Evolutionary conservation across 1,140 invertebrate species (phyloP), one percentile per base, ranked within the genome.

Genomic region (Drosophila bocki): DNA sequence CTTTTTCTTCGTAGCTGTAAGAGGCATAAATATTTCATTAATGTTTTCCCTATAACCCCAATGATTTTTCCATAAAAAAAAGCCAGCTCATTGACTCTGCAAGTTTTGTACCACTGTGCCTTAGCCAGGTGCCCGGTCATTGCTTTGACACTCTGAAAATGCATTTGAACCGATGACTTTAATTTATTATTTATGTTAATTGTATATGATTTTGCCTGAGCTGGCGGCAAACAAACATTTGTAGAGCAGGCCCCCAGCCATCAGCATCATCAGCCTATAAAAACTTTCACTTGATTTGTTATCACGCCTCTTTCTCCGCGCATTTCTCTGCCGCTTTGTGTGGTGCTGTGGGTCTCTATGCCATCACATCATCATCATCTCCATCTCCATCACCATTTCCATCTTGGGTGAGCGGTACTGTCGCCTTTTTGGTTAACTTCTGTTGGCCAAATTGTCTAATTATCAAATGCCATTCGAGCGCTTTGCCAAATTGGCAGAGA

Each of bases 271-370:
- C 68, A 59, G 69, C 67, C 69, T 72, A 72, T 72, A 72, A 60
- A 72, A 72, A 72, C 70, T 74, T 74, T 74, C 70, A 74, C 70
- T 74, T 74, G 70, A 74, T 74, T 74, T 74, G 53, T 74, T 74
- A 74, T 74, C 70, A 39, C 44, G 68, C 70, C 69, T 32, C 69
- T 42, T 48, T 48, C 68, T 71, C 68, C 15, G 42, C 42, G 39
- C 68, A 68, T 70, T 71, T 70, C 68, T 69, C 63, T 48, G 26
- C 6, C 33, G 19, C 54, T 59, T 74, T 50, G 47, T 37, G 12
- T 71, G 67, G 53, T 44, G 53, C 67, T 72, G 42, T 72, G 69
- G 69, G 69, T 74, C 70, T 74, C 54, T 74, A 47, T 70, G 70
- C 35, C 68, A 74, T 19, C 35, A 35, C 26, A 68, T 35, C 63